Percentiles rank a stretch among this genome's conserved stretches.
Conservation (phyloP, 2,113 vertebrate species). For the Dryoscopus gambensis region DNA sequence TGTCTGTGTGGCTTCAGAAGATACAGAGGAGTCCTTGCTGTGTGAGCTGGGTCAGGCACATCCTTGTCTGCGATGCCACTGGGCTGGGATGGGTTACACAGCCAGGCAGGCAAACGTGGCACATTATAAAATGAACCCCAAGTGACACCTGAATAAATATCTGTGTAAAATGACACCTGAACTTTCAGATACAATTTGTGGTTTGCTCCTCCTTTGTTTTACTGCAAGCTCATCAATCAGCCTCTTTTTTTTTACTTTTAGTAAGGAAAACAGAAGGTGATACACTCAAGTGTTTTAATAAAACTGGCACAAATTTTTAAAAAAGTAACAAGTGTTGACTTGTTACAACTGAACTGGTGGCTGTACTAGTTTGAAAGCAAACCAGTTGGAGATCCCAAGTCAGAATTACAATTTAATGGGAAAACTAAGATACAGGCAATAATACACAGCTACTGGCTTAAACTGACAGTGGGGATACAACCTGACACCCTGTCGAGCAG, state of each 20-base stretch:
- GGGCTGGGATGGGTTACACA: background rate
- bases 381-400: background rate
- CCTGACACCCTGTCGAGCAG: background rate
- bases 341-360: background rate
- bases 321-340: background rate
- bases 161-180: background rate
- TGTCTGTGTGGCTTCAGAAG: background rate
- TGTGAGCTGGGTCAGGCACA: background rate
- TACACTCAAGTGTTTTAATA: background rate
- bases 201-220: background rate
- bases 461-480: background rate
- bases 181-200: background rate
- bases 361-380: background rate
- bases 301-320: background rate
- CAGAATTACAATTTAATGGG: background rate
- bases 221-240: background rate
- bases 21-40: background rate
- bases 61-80: fast-evolving
- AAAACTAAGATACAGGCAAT: background rate
- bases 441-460: background rate
- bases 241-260: background rate
- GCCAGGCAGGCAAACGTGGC: background rate
- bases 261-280: background rate
- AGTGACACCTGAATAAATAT: background rate
- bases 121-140: background rate